A percentile compares a stretch with the other conserved stretches of the same genome.
Conservation (phyloP, 2,888 invertebrate genomes). For the Ectemnius continuus region DNA sequence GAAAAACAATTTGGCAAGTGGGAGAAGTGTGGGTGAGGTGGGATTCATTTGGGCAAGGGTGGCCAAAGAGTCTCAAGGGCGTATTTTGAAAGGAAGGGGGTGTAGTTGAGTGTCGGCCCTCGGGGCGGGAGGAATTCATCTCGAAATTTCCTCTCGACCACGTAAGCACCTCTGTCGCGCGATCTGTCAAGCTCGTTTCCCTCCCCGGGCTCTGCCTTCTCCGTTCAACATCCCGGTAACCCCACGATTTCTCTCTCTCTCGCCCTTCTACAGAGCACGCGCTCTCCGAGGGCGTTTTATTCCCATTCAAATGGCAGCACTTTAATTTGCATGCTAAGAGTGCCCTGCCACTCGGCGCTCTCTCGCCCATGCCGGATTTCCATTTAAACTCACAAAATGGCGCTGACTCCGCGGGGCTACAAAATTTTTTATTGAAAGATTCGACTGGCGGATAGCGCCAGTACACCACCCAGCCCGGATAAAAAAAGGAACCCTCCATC, state of each 20-base stretch:
- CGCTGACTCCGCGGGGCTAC: constrained; percentile 76
- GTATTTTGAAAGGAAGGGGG: constrained; percentile 55
- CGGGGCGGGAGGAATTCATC: constrained; percentile 54
- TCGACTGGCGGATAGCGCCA: constrained; percentile 72
- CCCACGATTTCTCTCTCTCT: constrained; percentile 24
- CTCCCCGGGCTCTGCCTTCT: constrained; percentile 16
- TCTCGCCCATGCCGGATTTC: constrained; percentile 72
- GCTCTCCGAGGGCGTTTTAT: constrained; percentile 72
- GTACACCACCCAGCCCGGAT: constrained; percentile 22
- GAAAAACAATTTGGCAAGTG: not conserved
- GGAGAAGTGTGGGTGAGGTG: constrained; percentile 8
- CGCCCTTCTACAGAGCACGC: constrained; percentile 28
- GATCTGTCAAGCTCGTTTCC: constrained; percentile 70
- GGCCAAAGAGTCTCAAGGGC: constrained; percentile 34
- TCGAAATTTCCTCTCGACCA: constrained; percentile 66
- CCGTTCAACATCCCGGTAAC: constrained; percentile 4
- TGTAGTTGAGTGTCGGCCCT: constrained; percentile 40
- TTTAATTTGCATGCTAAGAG: constrained; percentile 79
- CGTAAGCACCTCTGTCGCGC: constrained; percentile 68
- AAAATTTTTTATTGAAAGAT: constrained; percentile 79
- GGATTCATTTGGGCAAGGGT: constrained; percentile 8
- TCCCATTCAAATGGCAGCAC: constrained; percentile 77
- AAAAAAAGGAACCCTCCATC: constrained; percentile 25
- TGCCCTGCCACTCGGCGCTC: constrained; percentile 59
- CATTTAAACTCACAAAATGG: constrained; percentile 78